Percentiles rank a stretch among this genome's conserved stretches.
Evolutionary conservation across 2,113 vertebrate species (phyloP).

Genomic region (Pica pica): DNA sequence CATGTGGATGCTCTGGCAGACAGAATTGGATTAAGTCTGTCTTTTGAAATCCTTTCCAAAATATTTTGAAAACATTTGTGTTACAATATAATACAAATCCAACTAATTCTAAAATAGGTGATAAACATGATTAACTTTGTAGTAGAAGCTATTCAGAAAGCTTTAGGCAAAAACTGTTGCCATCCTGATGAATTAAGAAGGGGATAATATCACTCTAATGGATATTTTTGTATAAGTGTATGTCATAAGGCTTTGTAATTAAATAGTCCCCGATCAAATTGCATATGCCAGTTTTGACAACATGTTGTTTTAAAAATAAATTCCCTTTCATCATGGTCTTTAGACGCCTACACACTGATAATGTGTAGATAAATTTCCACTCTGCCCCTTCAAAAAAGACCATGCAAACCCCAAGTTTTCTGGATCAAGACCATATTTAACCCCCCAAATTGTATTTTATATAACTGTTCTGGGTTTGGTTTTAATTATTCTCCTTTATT

Average conservation of each 20-base stretch:
- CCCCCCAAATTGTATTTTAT: not conserved
- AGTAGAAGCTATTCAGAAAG: not conserved
- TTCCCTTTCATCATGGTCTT: constrained; percentile 26
- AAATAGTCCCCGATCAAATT: not conserved
- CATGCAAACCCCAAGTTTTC: not conserved
- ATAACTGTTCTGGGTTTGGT: not conserved
- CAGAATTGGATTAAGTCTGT: not conserved
- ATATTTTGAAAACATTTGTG: constrained; percentile 9
- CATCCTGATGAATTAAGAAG: not conserved
- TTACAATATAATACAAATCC: not conserved
- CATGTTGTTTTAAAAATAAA: constrained; percentile 30
- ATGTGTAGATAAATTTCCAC: not conserved
- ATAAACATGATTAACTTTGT: constrained; percentile 7
- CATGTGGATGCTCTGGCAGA: not conserved
- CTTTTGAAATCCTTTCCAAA: constrained; percentile 22
- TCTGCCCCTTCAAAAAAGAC: not conserved
- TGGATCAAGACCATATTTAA: not conserved
- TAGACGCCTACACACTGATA: not conserved
- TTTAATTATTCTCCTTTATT: not conserved
- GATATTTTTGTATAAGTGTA: not conserved
- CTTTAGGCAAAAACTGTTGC: not conserved
- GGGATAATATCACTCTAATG: constrained; percentile 10
- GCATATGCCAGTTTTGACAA: not conserved
- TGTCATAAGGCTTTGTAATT: not conserved
- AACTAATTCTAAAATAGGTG: not conserved